Evolutionary conservation across 2,113 vertebrate species (phyloP).

Genomic region (Centropristis striata): DNA sequence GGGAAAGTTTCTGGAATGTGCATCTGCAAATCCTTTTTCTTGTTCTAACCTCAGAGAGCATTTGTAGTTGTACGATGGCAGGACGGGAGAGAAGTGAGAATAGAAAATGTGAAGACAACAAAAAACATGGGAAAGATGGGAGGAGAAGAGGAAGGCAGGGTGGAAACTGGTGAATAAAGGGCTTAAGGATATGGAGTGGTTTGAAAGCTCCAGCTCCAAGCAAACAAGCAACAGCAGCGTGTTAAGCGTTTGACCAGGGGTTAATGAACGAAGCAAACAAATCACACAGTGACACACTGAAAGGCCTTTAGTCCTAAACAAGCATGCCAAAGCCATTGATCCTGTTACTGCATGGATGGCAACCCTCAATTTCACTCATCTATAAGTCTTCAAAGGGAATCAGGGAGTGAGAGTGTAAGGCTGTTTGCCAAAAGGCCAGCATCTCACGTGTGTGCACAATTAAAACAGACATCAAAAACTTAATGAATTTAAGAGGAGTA

Average conservation of each 20-base stretch:
- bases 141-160: background rate
- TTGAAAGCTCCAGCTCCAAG: slow-evolving; percentile 22
- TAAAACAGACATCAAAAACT: background rate
- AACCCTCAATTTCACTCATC: slow-evolving; percentile 53
- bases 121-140: background rate
- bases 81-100: background rate
- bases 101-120: background rate
- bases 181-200: slow-evolving; percentile 19
- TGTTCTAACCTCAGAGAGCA: slow-evolving; percentile 8
- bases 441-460: background rate
- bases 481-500: background rate
- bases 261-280: slow-evolving; percentile 74
- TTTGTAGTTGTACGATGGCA: background rate
- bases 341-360: slow-evolving; percentile 49
- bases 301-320: slow-evolving; percentile 61
- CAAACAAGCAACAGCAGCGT: slow-evolving; percentile 58
- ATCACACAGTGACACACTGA: slow-evolving; percentile 58
- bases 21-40: background rate
- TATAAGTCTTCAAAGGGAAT: slow-evolving; percentile 20
- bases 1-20: background rate
- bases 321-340: slow-evolving; percentile 61
- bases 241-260: slow-evolving; percentile 58
- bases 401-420: slow-evolving; percentile 3
- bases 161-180: background rate
- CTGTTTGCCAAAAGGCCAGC: slow-evolving; percentile 10